phyloP scores from a whole-genome alignment of 2,888 invertebrate species.

The Liposcelis brunnea region DNA sequence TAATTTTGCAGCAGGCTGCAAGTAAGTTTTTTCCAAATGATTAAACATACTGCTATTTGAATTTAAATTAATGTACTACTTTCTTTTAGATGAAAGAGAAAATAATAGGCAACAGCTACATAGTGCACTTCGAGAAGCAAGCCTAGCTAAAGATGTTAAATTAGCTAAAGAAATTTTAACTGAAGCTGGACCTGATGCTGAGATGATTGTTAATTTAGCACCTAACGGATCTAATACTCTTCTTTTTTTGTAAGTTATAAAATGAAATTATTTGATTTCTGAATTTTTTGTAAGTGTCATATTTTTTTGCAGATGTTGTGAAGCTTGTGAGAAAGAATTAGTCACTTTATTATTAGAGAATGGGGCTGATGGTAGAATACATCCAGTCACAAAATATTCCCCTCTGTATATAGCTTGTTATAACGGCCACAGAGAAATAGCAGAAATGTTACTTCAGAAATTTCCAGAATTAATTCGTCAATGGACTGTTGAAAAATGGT shows the following conservation, averaged over 20 bases:
- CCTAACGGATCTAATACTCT: constrained; percentile 77
- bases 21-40: constrained; percentile 30
- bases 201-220: constrained; percentile 67
- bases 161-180: constrained; percentile 48
- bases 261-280: background rate
- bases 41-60: background rate
- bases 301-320: constrained; percentile 51
- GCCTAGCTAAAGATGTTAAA: constrained; percentile 44
- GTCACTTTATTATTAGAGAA: constrained; percentile 59
- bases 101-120: constrained; percentile 56
- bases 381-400: constrained; percentile 80
- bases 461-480: constrained; percentile 74
- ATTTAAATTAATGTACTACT: constrained; percentile 10
- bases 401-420: constrained; percentile 83
- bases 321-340: constrained; percentile 62
- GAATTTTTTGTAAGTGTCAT: background rate
- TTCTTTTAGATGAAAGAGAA: constrained; percentile 47
- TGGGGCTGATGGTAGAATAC: constrained; percentile 76
- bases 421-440: constrained; percentile 65
- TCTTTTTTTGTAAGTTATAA: constrained; percentile 59
- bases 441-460: constrained; percentile 50
- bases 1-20: constrained; percentile 42
- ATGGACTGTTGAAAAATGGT: constrained; percentile 80
- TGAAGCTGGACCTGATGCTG: constrained; percentile 45
- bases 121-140: constrained; percentile 54